A percentile compares a stretch with the other conserved stretches of the same genome.
Conservation (phyloP, 2,113 vertebrate species). For the Xenopus borealis region DNA sequence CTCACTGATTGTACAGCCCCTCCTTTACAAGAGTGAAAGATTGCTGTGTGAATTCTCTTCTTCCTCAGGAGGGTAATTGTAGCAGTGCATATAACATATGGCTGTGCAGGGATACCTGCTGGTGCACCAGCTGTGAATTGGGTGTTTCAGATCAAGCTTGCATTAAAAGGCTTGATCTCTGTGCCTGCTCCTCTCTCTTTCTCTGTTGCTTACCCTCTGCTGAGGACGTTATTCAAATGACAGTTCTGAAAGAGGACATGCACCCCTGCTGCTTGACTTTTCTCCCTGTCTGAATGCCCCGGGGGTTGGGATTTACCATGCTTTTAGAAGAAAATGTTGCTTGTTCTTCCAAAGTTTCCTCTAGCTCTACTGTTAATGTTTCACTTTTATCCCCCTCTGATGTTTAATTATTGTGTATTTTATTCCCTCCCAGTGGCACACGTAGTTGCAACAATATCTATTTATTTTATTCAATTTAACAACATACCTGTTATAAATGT, state of each 20-base stretch:
- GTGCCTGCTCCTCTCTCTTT: conserved; percentile 52
- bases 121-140: conserved; percentile 87
- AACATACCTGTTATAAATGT: too few species aligned
- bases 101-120: conserved; percentile 84
- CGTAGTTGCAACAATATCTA: too few species aligned
- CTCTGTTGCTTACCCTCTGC: conserved; percentile 54
- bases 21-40: conserved; percentile 30
- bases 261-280: conserved; percentile 50
- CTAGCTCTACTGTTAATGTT: not conserved
- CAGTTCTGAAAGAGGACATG: conserved; percentile 57
- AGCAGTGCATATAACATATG: conserved; percentile 84
- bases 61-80: conserved; percentile 78
- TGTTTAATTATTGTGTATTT: not conserved
- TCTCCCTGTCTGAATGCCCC: conserved; percentile 53
- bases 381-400: not conserved
- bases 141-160: conserved; percentile 73
- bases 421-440: not conserved
- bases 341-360: not conserved
- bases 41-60: conserved; percentile 53
- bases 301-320: conserved; percentile 24
- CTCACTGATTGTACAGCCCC: conserved; percentile 42
- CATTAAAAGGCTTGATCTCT: conserved; percentile 66
- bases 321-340: conserved; percentile 41
- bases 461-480: too few species aligned
- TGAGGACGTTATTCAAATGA: conserved; percentile 66